phyloP scores from a whole-genome alignment of 2,113 vertebrate species.

The Hiodon tergisus region DNA sequence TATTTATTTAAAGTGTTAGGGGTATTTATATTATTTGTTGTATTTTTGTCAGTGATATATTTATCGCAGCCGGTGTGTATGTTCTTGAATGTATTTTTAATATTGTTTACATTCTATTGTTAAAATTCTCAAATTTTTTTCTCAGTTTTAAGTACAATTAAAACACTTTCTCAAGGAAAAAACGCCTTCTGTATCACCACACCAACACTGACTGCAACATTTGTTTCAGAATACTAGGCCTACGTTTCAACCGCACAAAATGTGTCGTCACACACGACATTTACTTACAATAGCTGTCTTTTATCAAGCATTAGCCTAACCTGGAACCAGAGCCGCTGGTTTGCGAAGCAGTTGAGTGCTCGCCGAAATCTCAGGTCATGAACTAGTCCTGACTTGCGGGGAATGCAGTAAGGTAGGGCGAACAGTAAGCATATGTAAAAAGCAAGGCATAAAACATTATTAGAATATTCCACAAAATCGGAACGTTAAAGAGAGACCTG shows the following conservation, averaged over 20 bases:
- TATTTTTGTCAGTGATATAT: not conserved
- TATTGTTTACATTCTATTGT: not conserved
- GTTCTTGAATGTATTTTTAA: slow-evolving; percentile 8
- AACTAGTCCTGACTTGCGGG: too few relatives aligned
- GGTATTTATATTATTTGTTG: not conserved
- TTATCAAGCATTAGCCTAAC: too few relatives aligned
- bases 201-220: not conserved
- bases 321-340: too few relatives aligned
- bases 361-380: too few relatives aligned
- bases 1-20: slow-evolving; percentile 8
- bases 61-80: not conserved
- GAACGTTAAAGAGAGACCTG: not conserved
- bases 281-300: too few relatives aligned
- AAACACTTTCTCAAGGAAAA: not conserved
- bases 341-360: too few relatives aligned
- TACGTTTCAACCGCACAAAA: not conserved
- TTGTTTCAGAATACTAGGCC: not conserved
- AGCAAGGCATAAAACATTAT: not conserved
- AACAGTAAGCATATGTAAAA: not conserved
- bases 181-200: not conserved
- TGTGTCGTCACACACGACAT: too few relatives aligned
- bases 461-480: not conserved
- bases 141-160: not conserved
- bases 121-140: not conserved
- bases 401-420: not conserved